Base-by-base conservation (phyloP, 2,797 vertebrate species). In the Acipenser transmontanus region DNA sequence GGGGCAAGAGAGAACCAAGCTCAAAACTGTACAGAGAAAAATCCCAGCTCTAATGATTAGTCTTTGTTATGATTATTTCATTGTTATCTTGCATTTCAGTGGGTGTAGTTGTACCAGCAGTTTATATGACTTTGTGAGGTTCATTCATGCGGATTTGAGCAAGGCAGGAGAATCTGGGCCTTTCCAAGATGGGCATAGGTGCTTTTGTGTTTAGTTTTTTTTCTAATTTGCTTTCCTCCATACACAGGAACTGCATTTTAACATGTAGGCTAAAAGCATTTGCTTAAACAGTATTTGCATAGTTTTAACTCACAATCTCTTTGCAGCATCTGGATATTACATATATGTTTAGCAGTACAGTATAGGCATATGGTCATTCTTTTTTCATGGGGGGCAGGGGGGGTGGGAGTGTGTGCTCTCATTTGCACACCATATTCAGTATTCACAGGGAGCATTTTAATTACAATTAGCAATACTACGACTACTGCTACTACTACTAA, bases 21-120 rank as follows among this genome's bases (percentile, higher is more conserved):
- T 77, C 73, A 74, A 72, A 76, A 69, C 52, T 0, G 63, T 67
- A 71, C 8, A 11, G 11, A 71, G 69, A 72, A 70, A 77, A 72
- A 76, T 66, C 79, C 84, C 84, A 82, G 81, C 84, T 87, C 82
- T 81, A 75, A 80, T 70, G 79, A 87, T 77, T 79, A 79, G 66
- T 71, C 78, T 67, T 74, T 65, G 34, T 4, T 34, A 4, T 34
- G 34, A 34, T 34, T 34, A 34, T 34, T 34, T 34, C 34, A 34
- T 34, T 34, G 34, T 34, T 34, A 34, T 34, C 34, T 34, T 34
- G 34, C 34, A 34, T 34, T 8, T 50, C 12, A 49, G 8, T 56
- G 68, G 61, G 59, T 49, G 62, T 47, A 60, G 47, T 49, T 50
- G 52, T 9, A n/a, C 52, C 34, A 34, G 34, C 34, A 34, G 34